Evolutionary conservation across 2,113 vertebrate species (phyloP).

Genomic region (Tinamus guttatus): DNA sequence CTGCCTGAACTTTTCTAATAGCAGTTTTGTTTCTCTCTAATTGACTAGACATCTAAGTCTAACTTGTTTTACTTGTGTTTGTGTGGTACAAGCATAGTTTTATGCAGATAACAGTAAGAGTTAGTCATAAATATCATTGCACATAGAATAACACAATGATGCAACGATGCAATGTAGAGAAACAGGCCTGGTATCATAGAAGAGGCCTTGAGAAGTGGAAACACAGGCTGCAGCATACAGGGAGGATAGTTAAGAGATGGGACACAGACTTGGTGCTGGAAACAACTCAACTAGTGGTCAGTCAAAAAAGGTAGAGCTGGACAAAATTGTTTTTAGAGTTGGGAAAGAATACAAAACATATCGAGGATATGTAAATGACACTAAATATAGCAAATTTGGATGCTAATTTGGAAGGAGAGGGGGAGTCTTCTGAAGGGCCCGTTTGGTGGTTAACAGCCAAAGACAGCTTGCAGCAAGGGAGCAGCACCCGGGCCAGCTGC

Average conservation of each 20-base stretch:
- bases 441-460: background rate
- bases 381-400: too few relatives aligned
- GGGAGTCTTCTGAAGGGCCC: background rate
- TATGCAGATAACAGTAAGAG: background rate
- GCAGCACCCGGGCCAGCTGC: background rate
- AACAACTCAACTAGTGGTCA: too few relatives aligned
- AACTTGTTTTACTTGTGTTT: background rate
- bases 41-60: too few relatives aligned
- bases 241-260: too few relatives aligned
- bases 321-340: too few relatives aligned
- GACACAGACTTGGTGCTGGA: too few relatives aligned
- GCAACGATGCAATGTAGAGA: too few relatives aligned
- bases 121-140: background rate
- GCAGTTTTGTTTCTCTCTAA: background rate
- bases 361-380: too few relatives aligned
- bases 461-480: background rate
- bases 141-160: too few relatives aligned
- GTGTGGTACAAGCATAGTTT: background rate
- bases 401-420: background rate
- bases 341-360: too few relatives aligned
- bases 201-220: background rate
- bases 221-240: background rate
- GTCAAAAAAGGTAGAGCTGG: too few relatives aligned
- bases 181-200: background rate
- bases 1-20: background rate